Conservation (phyloP, 2,888 invertebrate genomes). For the Lasioglossum zephyrum region DNA sequence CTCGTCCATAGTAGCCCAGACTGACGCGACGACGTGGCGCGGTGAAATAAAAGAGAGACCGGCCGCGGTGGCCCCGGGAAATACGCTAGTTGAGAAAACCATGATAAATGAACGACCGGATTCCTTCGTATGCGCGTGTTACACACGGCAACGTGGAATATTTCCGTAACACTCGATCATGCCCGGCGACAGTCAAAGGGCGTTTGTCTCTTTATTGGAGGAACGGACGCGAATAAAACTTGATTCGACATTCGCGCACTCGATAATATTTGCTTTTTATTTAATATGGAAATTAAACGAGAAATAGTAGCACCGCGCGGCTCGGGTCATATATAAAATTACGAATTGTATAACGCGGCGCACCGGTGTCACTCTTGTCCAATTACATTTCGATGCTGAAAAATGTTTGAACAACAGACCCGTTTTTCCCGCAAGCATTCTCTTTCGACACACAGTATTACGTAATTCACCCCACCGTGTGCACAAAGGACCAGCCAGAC, state of each 20-base stretch:
- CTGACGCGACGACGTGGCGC: neutral
- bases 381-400: slow-evolving; percentile 10
- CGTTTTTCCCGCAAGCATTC: neutral
- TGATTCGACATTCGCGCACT: neutral
- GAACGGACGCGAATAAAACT: neutral
- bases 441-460: neutral
- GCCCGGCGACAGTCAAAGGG: neutral
- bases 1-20: slow-evolving; percentile 13
- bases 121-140: neutral
- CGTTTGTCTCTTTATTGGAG: slow-evolving; percentile 1
- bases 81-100: slow-evolving; percentile 25
- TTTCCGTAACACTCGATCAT: slow-evolving; percentile 3
- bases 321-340: neutral
- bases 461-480: neutral
- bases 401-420: neutral
- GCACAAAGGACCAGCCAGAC: no score
- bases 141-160: neutral
- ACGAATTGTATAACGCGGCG: neutral
- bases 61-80: neutral
- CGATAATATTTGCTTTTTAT: slow-evolving; percentile 14
- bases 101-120: slow-evolving; percentile 29
- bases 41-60: slow-evolving; percentile 1
- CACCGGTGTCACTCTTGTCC: neutral
- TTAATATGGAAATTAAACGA: slow-evolving; percentile 1
- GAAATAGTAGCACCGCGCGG: neutral